These are phyloP conservation scores for Mus minutoides DNA, from an alignment of 2,797 vertebrate genomes.

Conservation along the genomic window DNA sequence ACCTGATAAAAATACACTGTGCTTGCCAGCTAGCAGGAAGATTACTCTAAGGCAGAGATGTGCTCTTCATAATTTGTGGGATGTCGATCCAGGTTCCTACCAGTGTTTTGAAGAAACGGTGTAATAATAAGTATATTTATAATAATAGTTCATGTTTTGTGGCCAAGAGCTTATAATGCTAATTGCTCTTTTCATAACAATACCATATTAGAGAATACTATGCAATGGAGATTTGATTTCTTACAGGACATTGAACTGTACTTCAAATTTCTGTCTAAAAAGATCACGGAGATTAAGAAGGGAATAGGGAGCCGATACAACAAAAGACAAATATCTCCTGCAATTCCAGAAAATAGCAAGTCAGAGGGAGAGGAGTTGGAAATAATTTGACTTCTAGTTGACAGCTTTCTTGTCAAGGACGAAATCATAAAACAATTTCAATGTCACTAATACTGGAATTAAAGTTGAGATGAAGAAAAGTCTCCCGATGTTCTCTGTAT, in stretches of 20 bases:
- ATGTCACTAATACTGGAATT: slow-evolving; percentile 1
- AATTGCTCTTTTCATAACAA: slow-evolving; percentile 69
- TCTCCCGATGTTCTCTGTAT: not conserved
- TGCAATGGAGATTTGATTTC: slow-evolving; percentile 42
- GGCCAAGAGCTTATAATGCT: slow-evolving; percentile 59
- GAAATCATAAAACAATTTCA: slow-evolving; percentile 7
- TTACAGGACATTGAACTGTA: slow-evolving; percentile 19
- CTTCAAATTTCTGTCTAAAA: slow-evolving; percentile 56
- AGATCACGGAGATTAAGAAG: slow-evolving; percentile 50
- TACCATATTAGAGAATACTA: slow-evolving; percentile 72
- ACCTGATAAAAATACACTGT: slow-evolving; percentile 45
- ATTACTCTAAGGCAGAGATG: slow-evolving; percentile 8
- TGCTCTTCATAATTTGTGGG: slow-evolving; percentile 51
- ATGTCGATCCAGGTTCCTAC: slow-evolving; percentile 58
- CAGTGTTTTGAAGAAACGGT: slow-evolving; percentile 66
- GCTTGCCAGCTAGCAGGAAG: slow-evolving; percentile 5
- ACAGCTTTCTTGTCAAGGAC: slow-evolving; percentile 22
- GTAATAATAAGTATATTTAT: slow-evolving; percentile 69
- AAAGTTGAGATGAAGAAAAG: slow-evolving; percentile 9
- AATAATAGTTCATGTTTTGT: slow-evolving; percentile 63
- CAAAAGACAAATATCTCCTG: slow-evolving; percentile 19
- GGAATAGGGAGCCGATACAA: slow-evolving; percentile 7
- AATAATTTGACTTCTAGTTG: slow-evolving; percentile 10
- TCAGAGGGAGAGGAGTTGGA: not conserved
- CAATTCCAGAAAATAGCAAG: not conserved